Percentiles rank a stretch among this genome's conserved stretches.
Evolutionary conservation across 2,797 vertebrate genomes (phyloP).

Genomic region (Onychomys leucogaster): DNA sequence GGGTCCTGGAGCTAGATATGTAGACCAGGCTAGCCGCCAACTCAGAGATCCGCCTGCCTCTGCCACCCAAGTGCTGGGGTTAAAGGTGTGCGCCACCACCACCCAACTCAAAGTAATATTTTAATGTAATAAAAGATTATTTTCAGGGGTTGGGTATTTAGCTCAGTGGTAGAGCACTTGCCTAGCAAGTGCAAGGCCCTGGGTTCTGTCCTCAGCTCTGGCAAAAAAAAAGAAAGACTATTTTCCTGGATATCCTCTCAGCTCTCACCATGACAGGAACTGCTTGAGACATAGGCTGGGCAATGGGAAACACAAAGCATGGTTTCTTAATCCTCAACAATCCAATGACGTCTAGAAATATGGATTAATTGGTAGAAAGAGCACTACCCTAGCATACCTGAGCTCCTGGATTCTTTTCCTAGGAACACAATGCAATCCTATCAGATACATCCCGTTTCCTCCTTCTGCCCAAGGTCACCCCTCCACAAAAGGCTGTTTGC

Average conservation of each 20-base stretch:
- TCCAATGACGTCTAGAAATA: neutral
- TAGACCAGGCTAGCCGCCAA: neutral
- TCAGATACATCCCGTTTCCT: neutral
- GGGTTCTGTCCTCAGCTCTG: too few species aligned
- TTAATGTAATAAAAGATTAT: neutral
- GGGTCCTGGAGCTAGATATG: neutral
- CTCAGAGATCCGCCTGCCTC: neutral
- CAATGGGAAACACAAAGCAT: neutral
- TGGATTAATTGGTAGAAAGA: neutral
- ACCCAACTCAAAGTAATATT: neutral
- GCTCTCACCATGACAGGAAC: neutral
- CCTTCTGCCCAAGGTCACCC: slow-evolving; percentile 20
- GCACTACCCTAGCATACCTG: neutral
- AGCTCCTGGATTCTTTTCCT: neutral
- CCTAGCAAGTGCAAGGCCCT: too few species aligned
- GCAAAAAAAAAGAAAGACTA: neutral
- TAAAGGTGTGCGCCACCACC: neutral
- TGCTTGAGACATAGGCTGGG: neutral
- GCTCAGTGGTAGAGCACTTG: too few species aligned
- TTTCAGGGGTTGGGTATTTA: too few species aligned
- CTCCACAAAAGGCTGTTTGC: neutral
- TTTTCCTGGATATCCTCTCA: neutral
- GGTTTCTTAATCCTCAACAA: neutral
- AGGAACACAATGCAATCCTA: neutral
- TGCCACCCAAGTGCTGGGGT: neutral